Percentiles rank a stretch among this genome's conserved stretches.
These are phyloP conservation scores for Rhagologus leucostigma DNA, from an alignment of 2,113 vertebrate genomes.

Conservation along the genomic window DNA sequence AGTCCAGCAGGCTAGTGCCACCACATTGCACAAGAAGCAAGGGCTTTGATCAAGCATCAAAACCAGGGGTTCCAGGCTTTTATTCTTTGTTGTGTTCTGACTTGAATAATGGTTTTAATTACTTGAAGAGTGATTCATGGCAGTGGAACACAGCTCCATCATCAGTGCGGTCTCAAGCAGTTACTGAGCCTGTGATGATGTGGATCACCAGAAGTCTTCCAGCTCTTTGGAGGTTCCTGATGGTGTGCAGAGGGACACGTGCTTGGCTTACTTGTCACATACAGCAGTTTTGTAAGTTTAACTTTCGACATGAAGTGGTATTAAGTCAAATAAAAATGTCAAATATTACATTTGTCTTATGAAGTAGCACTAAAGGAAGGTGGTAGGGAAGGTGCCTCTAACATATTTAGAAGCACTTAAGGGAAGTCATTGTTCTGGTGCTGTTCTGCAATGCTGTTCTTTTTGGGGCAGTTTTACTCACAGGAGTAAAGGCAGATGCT, in stretches of 20 bases:
- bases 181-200: not conserved
- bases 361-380: not conserved
- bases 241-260: not conserved
- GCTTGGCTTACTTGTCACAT: not conserved
- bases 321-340: not conserved
- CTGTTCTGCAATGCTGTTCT: not conserved
- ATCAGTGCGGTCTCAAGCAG: not conserved
- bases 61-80: not conserved
- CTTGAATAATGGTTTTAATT: constrained; percentile 15
- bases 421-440: not conserved
- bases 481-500: not conserved
- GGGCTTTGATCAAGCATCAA: not conserved
- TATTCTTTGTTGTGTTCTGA: constrained; percentile 21
- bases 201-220: not conserved
- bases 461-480: not conserved
- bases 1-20: not conserved
- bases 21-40: not conserved
- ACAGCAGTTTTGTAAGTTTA: not conserved
- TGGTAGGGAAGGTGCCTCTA: not conserved
- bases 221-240: not conserved
- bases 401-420: not conserved
- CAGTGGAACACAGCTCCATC: not conserved
- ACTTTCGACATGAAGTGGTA: not conserved
- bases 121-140: not conserved
- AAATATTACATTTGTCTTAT: not conserved